phyloP scores from a whole-genome alignment of 2,888 invertebrate species.

The Xanthorhoe spadicearia region DNA sequence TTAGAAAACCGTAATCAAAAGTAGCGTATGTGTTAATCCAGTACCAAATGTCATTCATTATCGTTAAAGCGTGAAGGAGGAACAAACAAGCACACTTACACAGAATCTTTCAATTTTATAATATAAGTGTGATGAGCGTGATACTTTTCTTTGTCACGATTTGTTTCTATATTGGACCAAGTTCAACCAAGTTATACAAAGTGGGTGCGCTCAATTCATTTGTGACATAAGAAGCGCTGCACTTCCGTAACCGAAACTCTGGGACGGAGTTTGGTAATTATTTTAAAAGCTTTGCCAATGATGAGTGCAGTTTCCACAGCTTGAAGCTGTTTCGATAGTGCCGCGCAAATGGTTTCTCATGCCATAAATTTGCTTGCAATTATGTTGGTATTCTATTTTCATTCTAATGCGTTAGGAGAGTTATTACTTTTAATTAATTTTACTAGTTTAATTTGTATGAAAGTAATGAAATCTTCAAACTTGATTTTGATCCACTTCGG shows the following conservation, averaged over 20 bases:
- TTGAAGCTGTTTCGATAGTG: slow-evolving; percentile 6
- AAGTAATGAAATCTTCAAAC: too few relatives aligned
- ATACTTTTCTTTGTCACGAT: too few relatives aligned
- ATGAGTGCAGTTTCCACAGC: slow-evolving; percentile 13
- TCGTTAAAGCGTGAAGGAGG: too few relatives aligned
- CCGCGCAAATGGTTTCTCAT: slow-evolving; percentile 12
- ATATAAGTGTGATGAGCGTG: too few relatives aligned
- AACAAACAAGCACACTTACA: too few relatives aligned
- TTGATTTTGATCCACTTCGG: too few relatives aligned
- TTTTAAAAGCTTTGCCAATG: slow-evolving; percentile 22
- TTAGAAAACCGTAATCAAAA: too few relatives aligned
- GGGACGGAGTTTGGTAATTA: slow-evolving; percentile 14
- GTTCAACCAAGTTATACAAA: background rate
- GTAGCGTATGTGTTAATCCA: too few relatives aligned
- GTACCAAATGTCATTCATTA: too few relatives aligned
- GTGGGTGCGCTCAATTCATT: background rate
- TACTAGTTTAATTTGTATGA: too few relatives aligned
- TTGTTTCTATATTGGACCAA: background rate
- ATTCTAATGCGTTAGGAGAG: background rate
- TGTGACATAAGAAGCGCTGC: background rate
- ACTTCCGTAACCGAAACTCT: background rate
- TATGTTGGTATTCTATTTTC: background rate
- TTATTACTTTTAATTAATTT: too few relatives aligned
- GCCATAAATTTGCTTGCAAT: slow-evolving; percentile 12
- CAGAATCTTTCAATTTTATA: too few relatives aligned